Evolutionary conservation across 37 sponge, comb jelly and placozoan genomes (phyloP).

Genomic region (Chondrilla cf. caribensis): DNA sequence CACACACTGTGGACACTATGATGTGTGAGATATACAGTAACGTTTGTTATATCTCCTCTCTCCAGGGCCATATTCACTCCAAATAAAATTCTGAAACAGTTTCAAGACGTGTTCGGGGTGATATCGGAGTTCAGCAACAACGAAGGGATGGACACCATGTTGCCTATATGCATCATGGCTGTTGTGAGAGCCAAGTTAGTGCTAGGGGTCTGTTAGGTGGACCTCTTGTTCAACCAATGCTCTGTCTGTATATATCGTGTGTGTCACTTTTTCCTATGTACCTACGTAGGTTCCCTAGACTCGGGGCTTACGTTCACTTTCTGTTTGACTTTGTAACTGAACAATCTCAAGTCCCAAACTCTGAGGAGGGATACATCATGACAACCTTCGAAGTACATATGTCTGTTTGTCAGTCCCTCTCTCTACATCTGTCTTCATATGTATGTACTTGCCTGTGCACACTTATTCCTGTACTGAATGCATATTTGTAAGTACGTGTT

Average conservation of each 20-base stretch:
- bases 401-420: too few species aligned
- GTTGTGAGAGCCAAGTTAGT: slow-evolving; percentile 21
- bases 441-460: background rate
- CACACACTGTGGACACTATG: too few species aligned
- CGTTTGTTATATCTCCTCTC: too few species aligned
- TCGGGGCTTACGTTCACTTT: slow-evolving; percentile 68
- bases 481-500: too few species aligned
- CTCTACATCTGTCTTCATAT: slow-evolving; percentile 34
- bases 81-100: slow-evolving; percentile 53
- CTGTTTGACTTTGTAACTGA: slow-evolving; percentile 63
- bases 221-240: too few species aligned
- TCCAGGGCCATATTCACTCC: slow-evolving; percentile 72
- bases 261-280: too few species aligned
- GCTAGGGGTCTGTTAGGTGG: too few species aligned
- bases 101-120: slow-evolving; percentile 37
- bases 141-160: background rate
- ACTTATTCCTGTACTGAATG: too few species aligned
- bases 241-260: too few species aligned
- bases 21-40: too few species aligned
- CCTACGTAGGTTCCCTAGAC: slow-evolving; percentile 42
- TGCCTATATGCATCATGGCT: slow-evolving; percentile 4
- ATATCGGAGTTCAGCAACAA: background rate
- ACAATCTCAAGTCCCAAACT: background rate
- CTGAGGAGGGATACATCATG: background rate
- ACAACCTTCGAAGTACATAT: slow-evolving; percentile 11